phyloP scores from a whole-genome alignment of 2,113 vertebrate genomes.

The Siniperca chuatsi region DNA sequence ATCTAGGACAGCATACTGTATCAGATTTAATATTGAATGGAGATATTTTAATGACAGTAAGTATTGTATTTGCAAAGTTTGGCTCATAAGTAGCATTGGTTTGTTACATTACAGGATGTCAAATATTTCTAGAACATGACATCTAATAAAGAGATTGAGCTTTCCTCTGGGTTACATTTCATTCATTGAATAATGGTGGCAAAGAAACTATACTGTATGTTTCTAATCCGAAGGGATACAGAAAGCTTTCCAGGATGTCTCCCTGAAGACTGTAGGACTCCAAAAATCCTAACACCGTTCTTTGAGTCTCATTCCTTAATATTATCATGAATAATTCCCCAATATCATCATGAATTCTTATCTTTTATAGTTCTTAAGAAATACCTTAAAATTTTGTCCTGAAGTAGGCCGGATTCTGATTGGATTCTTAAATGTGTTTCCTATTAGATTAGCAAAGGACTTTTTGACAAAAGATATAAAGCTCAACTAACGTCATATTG shows the following conservation, averaged over 20 bases:
- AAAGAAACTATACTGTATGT: not conserved
- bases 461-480: not conserved
- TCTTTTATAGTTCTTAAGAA: not conserved
- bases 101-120: not conserved
- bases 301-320: not conserved
- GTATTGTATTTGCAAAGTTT: not conserved
- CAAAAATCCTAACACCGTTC: not conserved
- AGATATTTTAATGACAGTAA: not conserved
- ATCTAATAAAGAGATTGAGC: not conserved
- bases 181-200: not conserved
- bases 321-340: not conserved
- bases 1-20: not conserved
- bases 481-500: not conserved
- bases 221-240: not conserved
- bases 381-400: slow-evolving; percentile 6
- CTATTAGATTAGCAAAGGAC: slow-evolving; percentile 14
- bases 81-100: not conserved
- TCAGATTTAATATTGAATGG: slow-evolving; percentile 18
- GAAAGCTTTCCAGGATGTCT: slow-evolving; percentile 8
- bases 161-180: not conserved
- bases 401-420: not conserved
- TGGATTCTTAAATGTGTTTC: slow-evolving; percentile 12
- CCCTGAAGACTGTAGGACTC: not conserved
- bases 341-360: not conserved
- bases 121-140: not conserved